phyloP scores from a whole-genome alignment of 2,888 invertebrate species.

The Panzeria rudis region DNA sequence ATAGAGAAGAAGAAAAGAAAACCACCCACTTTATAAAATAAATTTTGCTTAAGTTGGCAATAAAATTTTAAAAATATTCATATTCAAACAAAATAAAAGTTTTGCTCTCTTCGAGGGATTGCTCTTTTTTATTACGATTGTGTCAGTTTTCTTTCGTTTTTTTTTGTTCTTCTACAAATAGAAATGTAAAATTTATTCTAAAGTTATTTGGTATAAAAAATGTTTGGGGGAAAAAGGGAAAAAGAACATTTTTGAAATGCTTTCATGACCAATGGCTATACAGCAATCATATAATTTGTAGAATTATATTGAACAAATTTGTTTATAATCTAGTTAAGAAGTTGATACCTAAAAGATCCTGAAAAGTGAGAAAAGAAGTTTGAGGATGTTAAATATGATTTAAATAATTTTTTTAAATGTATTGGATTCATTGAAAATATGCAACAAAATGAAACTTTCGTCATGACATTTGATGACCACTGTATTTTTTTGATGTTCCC shows the following conservation, averaged over 20 bases:
- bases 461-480: too few relatives aligned
- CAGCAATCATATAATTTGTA: slow-evolving; percentile 40
- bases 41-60: slow-evolving; percentile 62
- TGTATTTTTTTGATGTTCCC: too few relatives aligned
- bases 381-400: neutral
- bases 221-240: neutral
- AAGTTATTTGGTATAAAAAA: slow-evolving; percentile 7
- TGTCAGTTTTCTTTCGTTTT: slow-evolving; percentile 12
- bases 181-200: slow-evolving; percentile 29
- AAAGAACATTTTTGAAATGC: neutral
- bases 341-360: neutral
- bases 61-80: slow-evolving; percentile 57
- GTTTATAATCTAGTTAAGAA: neutral
- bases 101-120: slow-evolving; percentile 10
- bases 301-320: slow-evolving; percentile 43
- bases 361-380: neutral
- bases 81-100: slow-evolving; percentile 57
- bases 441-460: too few relatives aligned
- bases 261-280: slow-evolving; percentile 39
- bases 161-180: neutral
- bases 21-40: slow-evolving; percentile 53
- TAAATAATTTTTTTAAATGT: neutral
- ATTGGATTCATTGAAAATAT: too few relatives aligned
- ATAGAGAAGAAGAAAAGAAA: neutral
- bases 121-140: slow-evolving; percentile 24